Evolutionary conservation across 2,888 invertebrate genomes (phyloP), one percentile per base, ranked within the genome.

Genomic region (Ochropleura leucogaster): DNA sequence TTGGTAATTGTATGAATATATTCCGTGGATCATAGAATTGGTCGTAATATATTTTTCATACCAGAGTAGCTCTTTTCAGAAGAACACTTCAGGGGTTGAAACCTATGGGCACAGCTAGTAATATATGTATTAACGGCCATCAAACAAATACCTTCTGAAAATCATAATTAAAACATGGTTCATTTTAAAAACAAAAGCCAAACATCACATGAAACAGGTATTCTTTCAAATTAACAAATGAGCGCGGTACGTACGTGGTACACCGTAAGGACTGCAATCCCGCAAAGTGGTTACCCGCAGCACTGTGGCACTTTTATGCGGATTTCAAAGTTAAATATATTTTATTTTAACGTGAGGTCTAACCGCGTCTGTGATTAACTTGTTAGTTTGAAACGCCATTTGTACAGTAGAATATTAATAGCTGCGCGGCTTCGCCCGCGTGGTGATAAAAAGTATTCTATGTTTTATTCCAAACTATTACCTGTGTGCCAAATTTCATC

Each of bases 151-250:
- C 30, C 57, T 3, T 14, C 14, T 7, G 14, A 57, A 57, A 0
- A 57, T 18, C 7, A 14, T 20, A 51, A 20, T 60, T 60, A 62
- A 60, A 72, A 72, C 12, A 62, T 30, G 5, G 9, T 20, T 40
- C 18, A 0, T 63, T 30, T 16, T 3, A 30, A 44, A 49, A 53
- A 51, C 16, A 79, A 68, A 72, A 40, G 14, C 8, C 18, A 7
- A 18, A 18, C 18, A 42, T 65, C n/a, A 44, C 7, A 68, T 55
- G 47, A n/a, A 46, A 40, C 18, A 55, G 55, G 46, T 73, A 68
- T 79, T 75, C 30, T 68, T 75, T 68, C 12, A 71, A 69, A 70
- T 68, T 40, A 71, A 65, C 59, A 30, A 64, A 64, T 59, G 47
- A 47, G 18, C 60, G 75, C 40, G 64, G 68, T 62, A 18, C 40